Base-by-base conservation (phyloP, 2,888 invertebrate species). In the Sphinx pinastri region DNA sequence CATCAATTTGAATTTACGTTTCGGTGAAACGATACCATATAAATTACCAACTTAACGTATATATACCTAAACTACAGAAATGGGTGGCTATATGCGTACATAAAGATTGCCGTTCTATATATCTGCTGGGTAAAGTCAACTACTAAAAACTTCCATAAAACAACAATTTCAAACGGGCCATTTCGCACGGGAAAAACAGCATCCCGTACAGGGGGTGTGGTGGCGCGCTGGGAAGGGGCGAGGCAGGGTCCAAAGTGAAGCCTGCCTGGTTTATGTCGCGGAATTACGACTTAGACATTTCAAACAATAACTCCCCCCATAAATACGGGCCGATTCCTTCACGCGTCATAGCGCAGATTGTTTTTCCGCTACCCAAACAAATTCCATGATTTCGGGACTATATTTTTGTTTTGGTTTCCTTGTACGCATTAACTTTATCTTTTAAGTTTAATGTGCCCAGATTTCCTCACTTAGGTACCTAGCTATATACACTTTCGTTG, bases 211-310 rank as follows among this genome's bases (percentile, higher is more conserved):
- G 83, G 81, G 79, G 77, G 80, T 80, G 82, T 47, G 70, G 75
- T 58, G 69, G 72, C 68, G 76, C 72, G 75, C 76, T 74, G 76
- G 72, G 60, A 76, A 78, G 71, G 72, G 77, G 73, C 72, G 80
- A 76, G 77, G 79, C 82, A 84, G 83, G 85, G 88, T 83, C 89
- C 85, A 86, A 89, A 90, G 88, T 87, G 91, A 91, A 91, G 90
- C 89, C 90, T 89, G 88, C 88, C 75, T 80, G 86, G 84, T 94
- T 94, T 93, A 94, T 93, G 92, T 86, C 85, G 84, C 88, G 88
- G 93, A 93, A 92, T 94, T 93, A 94, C 93, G 94, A 94, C 94
- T 92, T 93, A 93, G 94, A 94, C 94, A 93, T 94, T 94, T 94
- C 94, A 94, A 94, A 94, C 94, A 94, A 94, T 94, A 94, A 94